These are phyloP conservation scores for Scaptomyza graminum DNA, from an alignment of 1,140 invertebrate species.

Conservation along the genomic window DNA sequence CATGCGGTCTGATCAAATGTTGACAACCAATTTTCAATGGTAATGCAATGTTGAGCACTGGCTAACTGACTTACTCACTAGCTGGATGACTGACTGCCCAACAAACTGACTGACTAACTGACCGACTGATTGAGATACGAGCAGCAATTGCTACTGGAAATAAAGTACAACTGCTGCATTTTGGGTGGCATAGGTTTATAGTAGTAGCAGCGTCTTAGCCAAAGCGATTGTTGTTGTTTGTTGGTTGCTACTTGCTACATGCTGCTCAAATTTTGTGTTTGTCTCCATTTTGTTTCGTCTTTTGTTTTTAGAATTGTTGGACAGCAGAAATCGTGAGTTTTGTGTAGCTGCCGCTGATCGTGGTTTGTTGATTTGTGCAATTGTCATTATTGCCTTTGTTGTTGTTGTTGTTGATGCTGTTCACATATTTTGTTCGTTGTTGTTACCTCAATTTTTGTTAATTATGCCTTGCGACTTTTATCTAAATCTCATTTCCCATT, in stretches of 20 bases:
- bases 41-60: not conserved
- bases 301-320: conserved; percentile 26
- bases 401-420: not conserved
- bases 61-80: not conserved
- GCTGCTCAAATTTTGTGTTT: conserved; percentile 3
- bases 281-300: conserved; percentile 5
- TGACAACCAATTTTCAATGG: conserved; percentile 41
- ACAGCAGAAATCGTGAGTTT: conserved; percentile 68
- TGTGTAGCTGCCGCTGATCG: conserved; percentile 48
- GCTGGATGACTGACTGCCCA: not conserved
- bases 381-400: conserved; percentile 70
- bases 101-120: conserved; percentile 11
- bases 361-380: conserved; percentile 76
- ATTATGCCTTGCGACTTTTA: conserved; percentile 54
- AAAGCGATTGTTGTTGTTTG: not conserved
- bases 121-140: not conserved
- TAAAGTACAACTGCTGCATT: conserved; percentile 10
- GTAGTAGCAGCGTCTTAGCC: conserved; percentile 17
- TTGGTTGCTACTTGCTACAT: conserved; percentile 20
- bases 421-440: not conserved
- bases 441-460: conserved; percentile 46
- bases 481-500: conserved; percentile 49
- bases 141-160: conserved; percentile 1
- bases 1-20: conserved; percentile 68
- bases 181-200: not conserved